Evolutionary conservation across 2,113 vertebrate species (phyloP).

Genomic region (Capreolus pygargus): DNA sequence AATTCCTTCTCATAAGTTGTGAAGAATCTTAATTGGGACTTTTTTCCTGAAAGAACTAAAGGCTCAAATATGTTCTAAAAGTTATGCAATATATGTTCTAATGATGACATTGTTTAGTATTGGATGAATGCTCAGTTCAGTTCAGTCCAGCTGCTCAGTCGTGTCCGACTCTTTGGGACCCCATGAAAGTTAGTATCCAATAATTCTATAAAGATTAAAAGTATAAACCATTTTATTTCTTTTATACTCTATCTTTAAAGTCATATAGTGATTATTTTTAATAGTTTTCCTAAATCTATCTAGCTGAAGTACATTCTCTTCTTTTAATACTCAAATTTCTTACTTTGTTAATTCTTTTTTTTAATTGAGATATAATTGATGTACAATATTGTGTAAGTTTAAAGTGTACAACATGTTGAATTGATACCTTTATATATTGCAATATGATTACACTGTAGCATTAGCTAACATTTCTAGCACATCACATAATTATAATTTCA

Average conservation of each 20-base stretch:
- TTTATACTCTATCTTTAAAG: not conserved
- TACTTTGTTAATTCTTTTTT: slow-evolving; percentile 18
- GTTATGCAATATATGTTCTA: not conserved
- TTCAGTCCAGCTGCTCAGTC: too few relatives aligned
- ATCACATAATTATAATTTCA: not conserved
- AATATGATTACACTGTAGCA: not conserved
- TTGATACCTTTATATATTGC: not conserved
- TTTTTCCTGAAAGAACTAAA: not conserved
- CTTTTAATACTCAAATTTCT: not conserved
- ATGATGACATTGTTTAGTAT: not conserved
- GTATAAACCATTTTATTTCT: not conserved
- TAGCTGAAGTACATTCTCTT: not conserved
- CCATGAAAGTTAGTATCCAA: not conserved
- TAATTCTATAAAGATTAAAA: slow-evolving; percentile 11
- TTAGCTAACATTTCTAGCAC: not conserved
- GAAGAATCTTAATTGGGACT: not conserved
- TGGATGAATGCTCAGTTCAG: not conserved
- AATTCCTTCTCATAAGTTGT: not conserved
- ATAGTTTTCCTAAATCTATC: not conserved
- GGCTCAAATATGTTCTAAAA: slow-evolving; percentile 14
- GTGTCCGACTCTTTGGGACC: too few relatives aligned
- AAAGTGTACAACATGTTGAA: not conserved
- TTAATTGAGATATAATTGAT: not conserved
- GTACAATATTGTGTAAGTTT: not conserved
- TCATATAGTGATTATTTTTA: not conserved